phyloP scores from a whole-genome alignment of 2,113 vertebrate species.

The Psittacara wagleri region DNA sequence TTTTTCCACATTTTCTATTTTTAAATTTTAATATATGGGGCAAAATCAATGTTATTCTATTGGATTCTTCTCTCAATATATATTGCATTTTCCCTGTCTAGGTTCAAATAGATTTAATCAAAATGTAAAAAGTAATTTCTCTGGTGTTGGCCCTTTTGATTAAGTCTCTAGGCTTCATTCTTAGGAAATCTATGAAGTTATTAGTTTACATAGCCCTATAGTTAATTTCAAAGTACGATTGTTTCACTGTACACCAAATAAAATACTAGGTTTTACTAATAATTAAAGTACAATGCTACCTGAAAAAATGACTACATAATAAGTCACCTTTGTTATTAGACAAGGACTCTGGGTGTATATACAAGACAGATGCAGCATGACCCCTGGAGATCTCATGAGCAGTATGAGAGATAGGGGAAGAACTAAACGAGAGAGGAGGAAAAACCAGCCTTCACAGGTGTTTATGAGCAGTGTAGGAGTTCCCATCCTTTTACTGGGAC shows the following conservation, averaged over 20 bases:
- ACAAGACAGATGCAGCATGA: not conserved
- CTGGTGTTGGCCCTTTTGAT: slow-evolving; percentile 15
- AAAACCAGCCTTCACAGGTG: not conserved
- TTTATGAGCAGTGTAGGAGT: not conserved
- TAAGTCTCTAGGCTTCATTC: slow-evolving; percentile 7
- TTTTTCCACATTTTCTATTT: not conserved
- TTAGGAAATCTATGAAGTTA: slow-evolving; percentile 34
- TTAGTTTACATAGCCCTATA: slow-evolving; percentile 35
- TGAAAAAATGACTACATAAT: not conserved
- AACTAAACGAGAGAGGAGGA: not conserved
- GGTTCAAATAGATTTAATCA: slow-evolving; percentile 42
- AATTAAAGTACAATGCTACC: not conserved
- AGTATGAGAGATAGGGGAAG: not conserved
- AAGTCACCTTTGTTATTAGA: not conserved
- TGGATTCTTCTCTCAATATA: not conserved
- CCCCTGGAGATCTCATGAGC: not conserved
- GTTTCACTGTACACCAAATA: slow-evolving; percentile 4
- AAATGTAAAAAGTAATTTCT: slow-evolving; percentile 51
- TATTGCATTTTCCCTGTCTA: slow-evolving; percentile 11
- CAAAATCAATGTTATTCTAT: slow-evolving; percentile 9
- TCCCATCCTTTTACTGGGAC: not conserved
- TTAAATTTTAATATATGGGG: not conserved
- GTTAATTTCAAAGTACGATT: slow-evolving; percentile 41
- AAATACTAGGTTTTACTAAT: not conserved
- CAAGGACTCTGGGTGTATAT: not conserved